Percentiles rank a stretch among this genome's conserved stretches.
phyloP scores from a whole-genome alignment of 2,888 invertebrate genomes.

The Blastobasis adustella region DNA sequence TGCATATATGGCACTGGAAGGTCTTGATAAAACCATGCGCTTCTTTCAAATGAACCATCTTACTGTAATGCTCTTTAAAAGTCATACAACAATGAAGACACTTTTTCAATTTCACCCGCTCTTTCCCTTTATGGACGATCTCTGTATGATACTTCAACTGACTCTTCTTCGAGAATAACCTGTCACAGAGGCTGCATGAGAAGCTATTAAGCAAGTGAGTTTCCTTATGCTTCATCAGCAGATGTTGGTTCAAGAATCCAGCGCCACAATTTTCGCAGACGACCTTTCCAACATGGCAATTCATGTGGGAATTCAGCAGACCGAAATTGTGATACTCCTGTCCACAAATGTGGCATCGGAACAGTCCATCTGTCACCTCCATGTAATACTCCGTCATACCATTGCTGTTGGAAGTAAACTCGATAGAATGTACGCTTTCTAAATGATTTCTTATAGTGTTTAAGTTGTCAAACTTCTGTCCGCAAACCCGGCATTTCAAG shows the following conservation, averaged over 20 bases:
- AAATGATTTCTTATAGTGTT: slow-evolving; percentile 32
- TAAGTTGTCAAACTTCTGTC: slow-evolving; percentile 21
- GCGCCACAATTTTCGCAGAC: slow-evolving; percentile 49
- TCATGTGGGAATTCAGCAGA: slow-evolving; percentile 39
- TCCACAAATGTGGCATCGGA: slow-evolving; percentile 36
- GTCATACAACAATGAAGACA: slow-evolving; percentile 34
- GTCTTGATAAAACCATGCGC: slow-evolving; percentile 33
- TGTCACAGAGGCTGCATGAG: slow-evolving; percentile 47
- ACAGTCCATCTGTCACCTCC: slow-evolving; percentile 25
- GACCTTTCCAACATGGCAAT: slow-evolving; percentile 39
- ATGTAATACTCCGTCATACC: slow-evolving; percentile 47
- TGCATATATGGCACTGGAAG: slow-evolving; percentile 37
- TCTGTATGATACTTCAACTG: slow-evolving; percentile 56
- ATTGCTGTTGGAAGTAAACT: slow-evolving; percentile 30
- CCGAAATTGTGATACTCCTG: slow-evolving; percentile 32
- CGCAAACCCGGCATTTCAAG: slow-evolving; percentile 36
- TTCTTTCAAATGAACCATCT: slow-evolving; percentile 35
- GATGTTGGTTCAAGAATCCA: slow-evolving; percentile 36
- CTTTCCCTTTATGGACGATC: slow-evolving; percentile 39
- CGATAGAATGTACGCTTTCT: slow-evolving; percentile 21
- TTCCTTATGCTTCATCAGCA: slow-evolving; percentile 37
- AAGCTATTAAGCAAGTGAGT: slow-evolving; percentile 26
- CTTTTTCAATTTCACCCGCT: slow-evolving; percentile 26
- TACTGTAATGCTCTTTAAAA: slow-evolving; percentile 44
- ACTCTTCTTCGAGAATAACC: slow-evolving; percentile 48